These are phyloP conservation scores for Diploptera punctata DNA, from an alignment of 2,888 invertebrate genomes.

Conservation along the genomic window DNA sequence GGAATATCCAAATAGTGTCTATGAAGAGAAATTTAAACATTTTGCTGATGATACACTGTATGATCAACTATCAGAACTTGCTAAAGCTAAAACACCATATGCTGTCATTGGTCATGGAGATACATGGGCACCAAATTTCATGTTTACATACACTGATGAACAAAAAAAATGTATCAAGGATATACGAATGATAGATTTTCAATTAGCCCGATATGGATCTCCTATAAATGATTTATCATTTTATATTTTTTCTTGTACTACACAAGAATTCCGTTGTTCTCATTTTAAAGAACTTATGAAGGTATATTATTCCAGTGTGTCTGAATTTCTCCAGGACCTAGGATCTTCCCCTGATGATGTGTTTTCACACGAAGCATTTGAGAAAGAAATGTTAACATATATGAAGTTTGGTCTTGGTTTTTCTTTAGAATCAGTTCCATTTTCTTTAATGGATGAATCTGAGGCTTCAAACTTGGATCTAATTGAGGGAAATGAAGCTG, in stretches of 20 bases:
- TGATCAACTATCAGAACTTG: slow-evolving; percentile 56
- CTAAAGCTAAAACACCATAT: slow-evolving; percentile 48
- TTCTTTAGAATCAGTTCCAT: slow-evolving; percentile 65
- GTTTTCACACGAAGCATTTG: slow-evolving; percentile 60
- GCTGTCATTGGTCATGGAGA: slow-evolving; percentile 74
- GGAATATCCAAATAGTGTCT: slow-evolving; percentile 66
- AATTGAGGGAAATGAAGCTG: slow-evolving; percentile 61
- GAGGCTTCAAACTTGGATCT: slow-evolving; percentile 64
- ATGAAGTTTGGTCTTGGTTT: slow-evolving; percentile 65
- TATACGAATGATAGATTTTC: slow-evolving; percentile 73
- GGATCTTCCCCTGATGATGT: slow-evolving; percentile 66
- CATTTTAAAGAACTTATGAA: slow-evolving; percentile 66
- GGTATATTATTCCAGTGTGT: slow-evolving; percentile 65
- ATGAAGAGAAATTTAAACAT: slow-evolving; percentile 62
- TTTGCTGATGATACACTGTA: slow-evolving; percentile 52
- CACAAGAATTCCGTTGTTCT: slow-evolving; percentile 60
- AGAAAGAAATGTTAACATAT: slow-evolving; percentile 63
- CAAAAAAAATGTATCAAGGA: slow-evolving; percentile 52
- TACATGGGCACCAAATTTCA: slow-evolving; percentile 78
- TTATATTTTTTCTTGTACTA: slow-evolving; percentile 43
- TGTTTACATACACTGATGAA: slow-evolving; percentile 57
- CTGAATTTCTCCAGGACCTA: slow-evolving; percentile 60
- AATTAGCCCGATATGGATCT: slow-evolving; percentile 59
- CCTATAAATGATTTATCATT: slow-evolving; percentile 35
- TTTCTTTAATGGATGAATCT: slow-evolving; percentile 62